Percentiles rank a stretch among this genome's conserved stretches.
These are phyloP conservation scores for Zeugodacus cucurbitae DNA, from an alignment of 1,140 invertebrate genomes.

Conservation along the genomic window DNA sequence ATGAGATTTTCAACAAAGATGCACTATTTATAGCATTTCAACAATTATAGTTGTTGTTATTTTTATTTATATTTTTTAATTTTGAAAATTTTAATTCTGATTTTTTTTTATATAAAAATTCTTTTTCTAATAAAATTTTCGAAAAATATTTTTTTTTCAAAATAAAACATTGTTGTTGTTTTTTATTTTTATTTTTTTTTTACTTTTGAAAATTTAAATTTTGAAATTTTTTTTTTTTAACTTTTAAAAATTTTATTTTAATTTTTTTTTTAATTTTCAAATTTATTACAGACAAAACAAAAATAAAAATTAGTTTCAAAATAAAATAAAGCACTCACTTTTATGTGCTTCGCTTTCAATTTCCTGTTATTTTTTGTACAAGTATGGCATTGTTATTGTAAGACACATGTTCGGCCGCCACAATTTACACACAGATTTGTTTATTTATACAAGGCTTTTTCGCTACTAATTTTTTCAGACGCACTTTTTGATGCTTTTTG, in stretches of 20 bases:
- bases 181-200: neutral
- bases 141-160: too few relatives aligned
- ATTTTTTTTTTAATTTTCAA: too few relatives aligned
- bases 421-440: constrained; percentile 30
- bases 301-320: neutral
- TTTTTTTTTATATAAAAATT: too few relatives aligned
- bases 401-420: neutral
- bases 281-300: too few relatives aligned
- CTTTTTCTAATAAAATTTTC: too few relatives aligned
- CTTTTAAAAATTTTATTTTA: too few relatives aligned
- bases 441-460: neutral
- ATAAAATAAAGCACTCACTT: neutral
- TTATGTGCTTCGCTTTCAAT: neutral
- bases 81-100: too few relatives aligned
- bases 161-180: too few relatives aligned
- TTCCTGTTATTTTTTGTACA: neutral
- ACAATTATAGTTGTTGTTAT: neutral
- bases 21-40: too few relatives aligned
- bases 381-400: neutral
- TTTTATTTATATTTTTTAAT: neutral
- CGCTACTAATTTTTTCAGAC: neutral
- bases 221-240: neutral
- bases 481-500: too few relatives aligned
- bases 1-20: too few relatives aligned
- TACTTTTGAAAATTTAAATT: too few relatives aligned